Evolutionary conservation across 1,140 invertebrate species (phyloP).

Genomic region (Caenorhabditis brenneri): DNA sequence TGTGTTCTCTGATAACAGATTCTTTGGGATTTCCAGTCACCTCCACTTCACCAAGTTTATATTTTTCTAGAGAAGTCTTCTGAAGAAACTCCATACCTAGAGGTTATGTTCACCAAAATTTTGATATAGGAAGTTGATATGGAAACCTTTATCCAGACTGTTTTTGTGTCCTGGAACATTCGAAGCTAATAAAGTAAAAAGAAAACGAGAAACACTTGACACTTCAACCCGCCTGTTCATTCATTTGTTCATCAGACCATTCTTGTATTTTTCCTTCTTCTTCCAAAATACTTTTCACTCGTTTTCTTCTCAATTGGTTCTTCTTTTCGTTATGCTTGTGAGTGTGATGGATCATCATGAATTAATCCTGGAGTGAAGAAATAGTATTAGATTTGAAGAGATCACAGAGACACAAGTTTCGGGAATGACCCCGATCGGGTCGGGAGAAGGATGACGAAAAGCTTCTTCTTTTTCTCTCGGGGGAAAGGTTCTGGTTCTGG

Average conservation of each 20-base stretch:
- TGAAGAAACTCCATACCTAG: too few relatives aligned
- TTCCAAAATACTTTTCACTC: background rate
- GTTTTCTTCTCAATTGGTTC: constrained; percentile 25
- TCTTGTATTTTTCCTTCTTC: background rate
- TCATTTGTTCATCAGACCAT: background rate
- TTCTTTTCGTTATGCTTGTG: background rate
- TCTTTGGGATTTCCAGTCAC: too few relatives aligned
- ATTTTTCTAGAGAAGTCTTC: too few relatives aligned
- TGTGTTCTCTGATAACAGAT: too few relatives aligned
- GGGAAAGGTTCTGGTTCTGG: background rate
- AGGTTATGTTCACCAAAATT: too few relatives aligned
- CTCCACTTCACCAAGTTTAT: too few relatives aligned
- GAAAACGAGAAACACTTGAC: constrained; percentile 15
- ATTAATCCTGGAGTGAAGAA: background rate
- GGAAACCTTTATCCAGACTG: too few relatives aligned
- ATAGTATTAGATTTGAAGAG: background rate
- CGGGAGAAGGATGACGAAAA: background rate
- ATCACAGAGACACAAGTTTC: background rate
- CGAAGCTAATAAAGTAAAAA: background rate
- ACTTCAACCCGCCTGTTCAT: background rate
- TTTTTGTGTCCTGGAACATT: background rate
- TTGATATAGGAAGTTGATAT: too few relatives aligned
- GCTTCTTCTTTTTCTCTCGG: background rate
- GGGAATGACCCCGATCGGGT: constrained; percentile 27
- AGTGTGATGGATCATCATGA: constrained; percentile 12